A percentile compares a stretch with the other conserved stretches of the same genome.
These are phyloP conservation scores for Athetis lepigone DNA, from an alignment of 2,888 invertebrate species.

Conservation along the genomic window DNA sequence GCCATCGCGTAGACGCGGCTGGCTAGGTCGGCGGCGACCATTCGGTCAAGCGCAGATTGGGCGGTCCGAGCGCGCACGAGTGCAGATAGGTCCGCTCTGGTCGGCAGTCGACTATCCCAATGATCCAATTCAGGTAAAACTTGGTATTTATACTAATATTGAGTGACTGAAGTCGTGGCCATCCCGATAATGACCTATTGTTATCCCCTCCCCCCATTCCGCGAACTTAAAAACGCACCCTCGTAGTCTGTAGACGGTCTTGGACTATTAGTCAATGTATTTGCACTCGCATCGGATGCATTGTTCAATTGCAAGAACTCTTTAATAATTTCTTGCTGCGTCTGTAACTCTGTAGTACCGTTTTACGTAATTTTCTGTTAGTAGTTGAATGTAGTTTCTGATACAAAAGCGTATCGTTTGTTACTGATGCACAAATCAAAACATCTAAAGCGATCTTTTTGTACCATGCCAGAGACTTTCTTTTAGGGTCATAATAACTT, in stretches of 20 bases:
- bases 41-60: too few species aligned
- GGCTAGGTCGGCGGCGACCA: too few species aligned
- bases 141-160: too few species aligned
- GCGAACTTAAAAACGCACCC: too few species aligned
- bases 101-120: too few species aligned
- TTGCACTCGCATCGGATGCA: constrained; percentile 42
- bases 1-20: too few species aligned
- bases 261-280: constrained; percentile 45
- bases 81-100: too few species aligned
- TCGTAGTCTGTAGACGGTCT: constrained; percentile 51
- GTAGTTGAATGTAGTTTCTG: constrained; percentile 50
- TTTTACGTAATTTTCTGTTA: constrained; percentile 27
- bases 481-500: constrained; percentile 45
- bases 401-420: constrained; percentile 52
- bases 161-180: too few species aligned
- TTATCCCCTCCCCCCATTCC: too few species aligned
- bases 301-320: constrained; percentile 46
- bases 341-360: constrained; percentile 42
- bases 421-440: constrained; percentile 52
- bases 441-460: constrained; percentile 55
- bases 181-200: too few species aligned
- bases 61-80: too few species aligned
- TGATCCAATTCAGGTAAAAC: too few species aligned
- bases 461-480: constrained; percentile 52
- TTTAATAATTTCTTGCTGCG: constrained; percentile 43